Evolutionary conservation across 2,113 vertebrate genomes (phyloP).

Genomic region (Eptesicus fuscus): DNA sequence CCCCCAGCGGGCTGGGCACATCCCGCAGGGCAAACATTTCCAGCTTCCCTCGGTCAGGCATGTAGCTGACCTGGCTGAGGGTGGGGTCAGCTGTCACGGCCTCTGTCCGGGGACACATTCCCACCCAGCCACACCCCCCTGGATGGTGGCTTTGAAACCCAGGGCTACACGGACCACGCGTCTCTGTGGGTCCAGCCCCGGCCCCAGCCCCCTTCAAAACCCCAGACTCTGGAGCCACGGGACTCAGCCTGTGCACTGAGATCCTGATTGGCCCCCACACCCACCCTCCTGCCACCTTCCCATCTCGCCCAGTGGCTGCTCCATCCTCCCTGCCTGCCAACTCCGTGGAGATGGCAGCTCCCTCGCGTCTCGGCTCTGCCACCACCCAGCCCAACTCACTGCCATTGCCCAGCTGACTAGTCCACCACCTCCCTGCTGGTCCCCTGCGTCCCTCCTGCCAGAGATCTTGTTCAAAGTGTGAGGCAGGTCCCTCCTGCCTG

Average conservation of each 20-base stretch:
- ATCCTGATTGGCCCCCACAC: not conserved
- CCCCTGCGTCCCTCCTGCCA: not conserved
- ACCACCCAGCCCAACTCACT: not conserved
- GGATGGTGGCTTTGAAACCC: too few relatives aligned
- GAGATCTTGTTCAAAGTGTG: not conserved
- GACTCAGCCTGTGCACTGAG: not conserved
- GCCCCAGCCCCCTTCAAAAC: not conserved
- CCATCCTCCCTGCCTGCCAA: not conserved
- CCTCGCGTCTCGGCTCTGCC: not conserved
- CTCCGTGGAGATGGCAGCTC: too few relatives aligned
- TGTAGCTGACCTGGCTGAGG: constrained; percentile 85
- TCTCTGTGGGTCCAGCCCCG: rapidly evolving
- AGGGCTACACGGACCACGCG: not conserved
- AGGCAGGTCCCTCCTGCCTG: not conserved
- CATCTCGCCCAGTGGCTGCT: rapidly evolving
- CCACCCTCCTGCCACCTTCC: not conserved
- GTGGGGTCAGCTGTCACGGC: not conserved
- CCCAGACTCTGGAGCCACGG: not conserved
- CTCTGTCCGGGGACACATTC: not conserved
- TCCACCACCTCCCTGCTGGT: not conserved
- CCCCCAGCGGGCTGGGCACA: constrained; percentile 81
- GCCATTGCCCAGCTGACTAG: not conserved
- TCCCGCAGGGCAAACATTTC: constrained; percentile 81
- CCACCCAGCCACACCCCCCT: not conserved
- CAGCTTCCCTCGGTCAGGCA: constrained; percentile 80